Evolutionary conservation across 2,797 vertebrate species (phyloP).

Genomic region (Parauchenoglanis ngamensis): DNA sequence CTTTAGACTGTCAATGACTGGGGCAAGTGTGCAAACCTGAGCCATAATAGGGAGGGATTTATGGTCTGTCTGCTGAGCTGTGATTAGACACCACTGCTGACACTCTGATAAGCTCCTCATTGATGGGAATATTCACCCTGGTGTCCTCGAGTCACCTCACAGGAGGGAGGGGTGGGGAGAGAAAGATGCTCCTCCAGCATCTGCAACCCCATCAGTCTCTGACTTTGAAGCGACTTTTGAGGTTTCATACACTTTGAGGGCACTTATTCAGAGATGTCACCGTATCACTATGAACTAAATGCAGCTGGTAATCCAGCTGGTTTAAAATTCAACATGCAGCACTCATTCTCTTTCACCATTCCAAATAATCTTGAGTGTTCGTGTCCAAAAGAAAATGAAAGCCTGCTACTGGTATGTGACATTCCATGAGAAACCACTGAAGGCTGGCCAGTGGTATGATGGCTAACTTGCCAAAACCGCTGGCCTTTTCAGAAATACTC

Average conservation of each 20-base stretch:
- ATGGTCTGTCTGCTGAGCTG: constrained; percentile 66
- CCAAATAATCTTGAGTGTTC: constrained; percentile 41
- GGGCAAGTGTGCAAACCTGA: constrained; percentile 54
- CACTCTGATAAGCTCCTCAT: constrained; percentile 72
- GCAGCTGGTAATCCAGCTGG: constrained; percentile 26
- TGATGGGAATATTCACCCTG: constrained; percentile 63
- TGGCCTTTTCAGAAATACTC: constrained; percentile 43
- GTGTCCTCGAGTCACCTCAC: constrained; percentile 63
- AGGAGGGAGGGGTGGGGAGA: constrained; percentile 40
- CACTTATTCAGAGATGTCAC: constrained; percentile 42
- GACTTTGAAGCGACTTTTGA: constrained; percentile 61
- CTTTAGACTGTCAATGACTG: constrained; percentile 47
- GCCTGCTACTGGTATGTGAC: constrained; percentile 39
- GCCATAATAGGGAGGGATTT: constrained; percentile 59
- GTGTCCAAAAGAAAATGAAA: constrained; percentile 34
- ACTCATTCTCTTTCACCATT: constrained; percentile 31
- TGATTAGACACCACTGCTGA: constrained; percentile 75
- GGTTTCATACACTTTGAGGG: constrained; percentile 46
- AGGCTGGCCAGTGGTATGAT: constrained; percentile 29
- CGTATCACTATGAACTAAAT: constrained; percentile 34
- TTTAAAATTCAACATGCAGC: constrained; percentile 46
- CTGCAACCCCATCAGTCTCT: constrained; percentile 46
- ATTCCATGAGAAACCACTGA: constrained; percentile 43
- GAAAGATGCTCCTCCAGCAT: constrained; percentile 43
- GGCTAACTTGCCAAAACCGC: constrained; percentile 43